Evolutionary conservation across 2,797 vertebrate genomes (phyloP).

Genomic region (Crocidura indochinensis): DNA sequence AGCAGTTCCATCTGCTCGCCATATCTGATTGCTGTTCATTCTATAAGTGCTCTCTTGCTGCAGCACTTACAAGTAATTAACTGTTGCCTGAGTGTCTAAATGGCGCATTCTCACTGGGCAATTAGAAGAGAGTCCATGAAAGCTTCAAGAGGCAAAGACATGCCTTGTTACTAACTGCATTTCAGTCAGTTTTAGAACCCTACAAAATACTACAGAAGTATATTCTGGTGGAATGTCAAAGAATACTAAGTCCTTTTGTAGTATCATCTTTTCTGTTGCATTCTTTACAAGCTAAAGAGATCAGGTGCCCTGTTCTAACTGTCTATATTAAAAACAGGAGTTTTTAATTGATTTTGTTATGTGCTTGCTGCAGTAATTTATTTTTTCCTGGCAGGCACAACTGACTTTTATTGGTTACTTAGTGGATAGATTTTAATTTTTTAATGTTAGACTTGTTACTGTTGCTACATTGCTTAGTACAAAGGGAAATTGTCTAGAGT

Average conservation of each 20-base stretch:
- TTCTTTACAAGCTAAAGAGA: constrained; percentile 73
- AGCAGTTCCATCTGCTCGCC: constrained; percentile 89
- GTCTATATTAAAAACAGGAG: constrained; percentile 76
- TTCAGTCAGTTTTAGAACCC: constrained; percentile 82
- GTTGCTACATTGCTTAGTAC: neutral
- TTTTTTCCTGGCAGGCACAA: constrained; percentile 84
- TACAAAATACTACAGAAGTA: constrained; percentile 64
- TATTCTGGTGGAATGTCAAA: constrained; percentile 52
- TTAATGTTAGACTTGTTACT: constrained; percentile 21
- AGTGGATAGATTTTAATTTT: constrained; percentile 76
- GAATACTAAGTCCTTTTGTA: constrained; percentile 47
- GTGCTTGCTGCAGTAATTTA: constrained; percentile 76
- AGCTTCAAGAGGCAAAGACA: constrained; percentile 77
- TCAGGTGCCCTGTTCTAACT: constrained; percentile 47
- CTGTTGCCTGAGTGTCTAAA: constrained; percentile 84
- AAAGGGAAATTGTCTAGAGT: constrained; percentile 26
- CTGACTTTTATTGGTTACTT: constrained; percentile 78
- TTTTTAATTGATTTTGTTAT: constrained; percentile 85
- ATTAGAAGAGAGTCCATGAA: constrained; percentile 81
- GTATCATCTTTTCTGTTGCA: constrained; percentile 64
- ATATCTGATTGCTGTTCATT: constrained; percentile 88
- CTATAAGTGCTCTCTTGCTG: constrained; percentile 85
- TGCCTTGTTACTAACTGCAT: constrained; percentile 79
- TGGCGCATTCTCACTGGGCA: constrained; percentile 81
- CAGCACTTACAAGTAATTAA: constrained; percentile 88